phyloP scores from a whole-genome alignment of 2,888 invertebrate genomes.

The Nomada goodeniana region DNA sequence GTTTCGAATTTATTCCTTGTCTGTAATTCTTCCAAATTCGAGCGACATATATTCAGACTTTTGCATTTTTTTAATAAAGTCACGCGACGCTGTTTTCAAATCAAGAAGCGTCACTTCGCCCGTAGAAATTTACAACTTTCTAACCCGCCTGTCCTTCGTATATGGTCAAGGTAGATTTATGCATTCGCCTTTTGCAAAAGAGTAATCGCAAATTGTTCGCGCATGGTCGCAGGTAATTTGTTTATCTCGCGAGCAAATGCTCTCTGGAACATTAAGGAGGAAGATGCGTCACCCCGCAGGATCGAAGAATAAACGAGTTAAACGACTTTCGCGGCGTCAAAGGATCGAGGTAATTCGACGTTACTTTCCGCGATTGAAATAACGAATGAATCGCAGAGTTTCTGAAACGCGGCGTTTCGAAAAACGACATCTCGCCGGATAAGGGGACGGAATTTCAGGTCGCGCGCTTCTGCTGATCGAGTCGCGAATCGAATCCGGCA shows the following conservation, averaged over 20 bases:
- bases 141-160: too few relatives aligned
- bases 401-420: not conserved
- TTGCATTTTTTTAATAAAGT: not conserved
- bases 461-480: constrained; percentile 43
- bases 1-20: not conserved
- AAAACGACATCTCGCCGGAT: not conserved
- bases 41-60: not conserved
- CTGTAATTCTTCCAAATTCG: too few relatives aligned
- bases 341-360: not conserved
- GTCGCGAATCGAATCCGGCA: constrained; percentile 55
- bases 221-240: not conserved
- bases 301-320: not conserved
- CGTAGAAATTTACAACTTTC: not conserved
- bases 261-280: not conserved
- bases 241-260: not conserved
- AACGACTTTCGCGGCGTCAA: not conserved
- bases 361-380: not conserved
- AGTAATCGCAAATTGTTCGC: not conserved
- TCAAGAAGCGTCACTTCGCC: not conserved
- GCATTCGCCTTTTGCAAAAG: too few relatives aligned
- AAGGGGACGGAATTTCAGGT: not conserved
- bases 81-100: not conserved
- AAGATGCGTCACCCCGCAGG: not conserved
- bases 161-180: too few relatives aligned
- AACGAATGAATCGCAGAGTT: constrained; percentile 7